Percentiles rank a stretch among this genome's conserved stretches.
Conservation (phyloP, 2,888 invertebrate species). For the Drosophila melanocephala region DNA sequence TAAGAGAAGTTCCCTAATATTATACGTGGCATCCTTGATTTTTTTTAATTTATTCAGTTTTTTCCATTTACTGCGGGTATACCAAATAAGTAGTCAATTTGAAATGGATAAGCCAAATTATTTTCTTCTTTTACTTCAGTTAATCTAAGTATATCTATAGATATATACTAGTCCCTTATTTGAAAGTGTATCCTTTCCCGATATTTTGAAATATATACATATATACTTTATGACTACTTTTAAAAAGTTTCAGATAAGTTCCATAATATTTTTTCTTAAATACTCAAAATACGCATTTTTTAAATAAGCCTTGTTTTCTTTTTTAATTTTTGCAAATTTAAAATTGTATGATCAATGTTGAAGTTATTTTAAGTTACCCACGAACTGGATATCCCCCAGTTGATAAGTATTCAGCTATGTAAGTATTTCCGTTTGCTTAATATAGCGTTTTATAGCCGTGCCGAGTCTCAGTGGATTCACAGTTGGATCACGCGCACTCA, state of each 20-base stretch:
- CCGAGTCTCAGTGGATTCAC: slow-evolving; percentile 6
- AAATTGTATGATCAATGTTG: neutral
- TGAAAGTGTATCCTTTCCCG: neutral
- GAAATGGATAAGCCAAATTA: neutral
- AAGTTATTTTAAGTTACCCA: neutral
- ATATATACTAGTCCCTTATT: neutral
- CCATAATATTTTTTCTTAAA: neutral
- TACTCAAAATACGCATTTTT: neutral
- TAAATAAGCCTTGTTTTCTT: neutral
- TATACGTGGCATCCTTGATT: neutral
- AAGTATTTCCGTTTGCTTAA: slow-evolving; percentile 5
- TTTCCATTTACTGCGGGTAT: neutral
- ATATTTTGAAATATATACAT: neutral
- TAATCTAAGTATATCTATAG: neutral
- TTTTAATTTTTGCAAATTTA: neutral
- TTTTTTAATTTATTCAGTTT: neutral
- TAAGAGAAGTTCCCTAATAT: neutral
- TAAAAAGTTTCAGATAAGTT: neutral
- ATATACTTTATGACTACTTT: neutral
- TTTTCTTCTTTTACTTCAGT: neutral
- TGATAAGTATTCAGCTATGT: neutral
- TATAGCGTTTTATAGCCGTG: slow-evolving; percentile 25
- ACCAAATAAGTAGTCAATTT: neutral
- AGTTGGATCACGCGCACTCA: slow-evolving; percentile 44
- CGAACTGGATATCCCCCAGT: neutral